A percentile compares a stretch with the other conserved stretches of the same genome.
phyloP scores from a whole-genome alignment of 2,888 invertebrate species.

The Minunthozetes semirufus region DNA sequence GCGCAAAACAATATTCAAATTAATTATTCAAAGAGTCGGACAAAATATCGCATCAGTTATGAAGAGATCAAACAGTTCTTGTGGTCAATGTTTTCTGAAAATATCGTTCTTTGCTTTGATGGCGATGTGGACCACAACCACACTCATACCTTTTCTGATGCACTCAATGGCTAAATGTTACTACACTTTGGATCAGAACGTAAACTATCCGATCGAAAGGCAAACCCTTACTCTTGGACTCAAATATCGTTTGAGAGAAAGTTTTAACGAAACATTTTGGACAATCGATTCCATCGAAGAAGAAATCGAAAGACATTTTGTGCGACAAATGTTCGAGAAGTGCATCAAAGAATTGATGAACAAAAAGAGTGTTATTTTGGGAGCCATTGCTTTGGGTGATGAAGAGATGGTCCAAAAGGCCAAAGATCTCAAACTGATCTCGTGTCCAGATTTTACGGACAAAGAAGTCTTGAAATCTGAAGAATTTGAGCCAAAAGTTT shows the following conservation, averaged over 20 bases:
- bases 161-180: neutral
- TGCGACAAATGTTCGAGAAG: neutral
- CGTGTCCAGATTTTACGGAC: neutral
- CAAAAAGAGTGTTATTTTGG: neutral
- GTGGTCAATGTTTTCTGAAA: too few relatives aligned
- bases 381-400: conserved; percentile 1
- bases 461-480: neutral
- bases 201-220: neutral
- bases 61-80: too few relatives aligned
- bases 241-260: neutral
- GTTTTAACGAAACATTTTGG: neutral
- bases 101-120: too few relatives aligned
- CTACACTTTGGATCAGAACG: neutral
- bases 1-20: too few relatives aligned
- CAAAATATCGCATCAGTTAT: too few relatives aligned
- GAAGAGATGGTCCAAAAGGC: neutral
- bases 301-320: neutral
- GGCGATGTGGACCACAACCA: too few relatives aligned
- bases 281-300: neutral
- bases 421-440: neutral
- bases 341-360: neutral
- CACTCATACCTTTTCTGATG: neutral
- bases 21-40: neutral
- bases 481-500: too few relatives aligned
- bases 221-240: neutral